phyloP scores from a whole-genome alignment of 2,888 invertebrate species.

The Malthinus flaveolus region DNA sequence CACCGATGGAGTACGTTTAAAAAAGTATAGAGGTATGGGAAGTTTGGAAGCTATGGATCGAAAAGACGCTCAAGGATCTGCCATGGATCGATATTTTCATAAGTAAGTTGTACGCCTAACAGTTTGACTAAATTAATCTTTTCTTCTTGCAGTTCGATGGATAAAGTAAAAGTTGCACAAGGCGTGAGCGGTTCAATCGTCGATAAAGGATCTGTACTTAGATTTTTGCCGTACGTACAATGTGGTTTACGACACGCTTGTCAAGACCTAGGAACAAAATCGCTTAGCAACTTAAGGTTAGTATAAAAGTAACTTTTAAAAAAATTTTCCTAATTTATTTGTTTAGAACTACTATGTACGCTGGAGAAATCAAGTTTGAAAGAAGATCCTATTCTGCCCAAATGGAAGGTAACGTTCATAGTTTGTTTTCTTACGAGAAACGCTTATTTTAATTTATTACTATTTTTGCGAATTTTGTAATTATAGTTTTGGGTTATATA shows the following conservation, averaged over 20 bases:
- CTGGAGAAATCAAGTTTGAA: conserved; percentile 91
- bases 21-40: conserved; percentile 99
- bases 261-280: conserved; percentile 91
- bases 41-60: conserved; percentile 98
- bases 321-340: conserved; percentile 8
- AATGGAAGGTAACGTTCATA: conserved; percentile 96
- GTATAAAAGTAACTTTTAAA: background rate
- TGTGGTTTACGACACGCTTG: conserved; percentile 95
- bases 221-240: conserved; percentile 94
- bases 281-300: conserved; percentile 64
- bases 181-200: conserved; percentile 98
- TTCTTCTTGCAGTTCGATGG: conserved; percentile 76
- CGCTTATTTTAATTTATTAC: conserved; percentile 71
- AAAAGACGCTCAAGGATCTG: conserved; percentile 80
- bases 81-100: conserved; percentile 75
- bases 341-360: conserved; percentile 73
- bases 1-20: conserved; percentile 94
- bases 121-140: background rate
- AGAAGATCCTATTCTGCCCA: conserved; percentile 95
- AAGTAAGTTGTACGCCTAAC: conserved; percentile 38
- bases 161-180: conserved; percentile 96
- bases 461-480: background rate
- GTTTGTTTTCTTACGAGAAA: conserved; percentile 94
- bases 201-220: conserved; percentile 95
- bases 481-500: too few species aligned